phyloP scores from a whole-genome alignment of 2,113 vertebrate genomes.

The Microtus montanus region DNA sequence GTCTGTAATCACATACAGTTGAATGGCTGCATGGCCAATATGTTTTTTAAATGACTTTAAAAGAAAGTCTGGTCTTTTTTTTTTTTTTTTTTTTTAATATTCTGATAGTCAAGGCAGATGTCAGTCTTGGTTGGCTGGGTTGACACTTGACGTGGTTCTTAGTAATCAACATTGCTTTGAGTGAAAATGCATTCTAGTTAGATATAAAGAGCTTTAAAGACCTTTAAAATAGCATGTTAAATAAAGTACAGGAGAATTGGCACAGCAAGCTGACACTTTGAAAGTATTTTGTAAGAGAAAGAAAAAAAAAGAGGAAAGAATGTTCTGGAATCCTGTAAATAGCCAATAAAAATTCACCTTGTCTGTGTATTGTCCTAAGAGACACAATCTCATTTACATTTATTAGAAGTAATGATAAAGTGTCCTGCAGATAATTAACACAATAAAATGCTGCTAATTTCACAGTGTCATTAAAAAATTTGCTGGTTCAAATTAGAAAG shows the following conservation, averaged over 20 bases:
- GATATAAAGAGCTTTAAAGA: constrained; percentile 74
- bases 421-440: constrained; percentile 92
- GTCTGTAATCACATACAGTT: background rate
- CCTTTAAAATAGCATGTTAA: constrained; percentile 79
- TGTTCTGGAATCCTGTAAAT: constrained; percentile 81
- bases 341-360: constrained; percentile 90
- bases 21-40: background rate
- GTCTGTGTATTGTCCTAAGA: constrained; percentile 87
- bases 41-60: background rate
- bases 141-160: constrained; percentile 71
- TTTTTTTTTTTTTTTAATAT: constrained; percentile 23
- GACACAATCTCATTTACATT: constrained; percentile 88
- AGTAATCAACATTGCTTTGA: constrained; percentile 69
- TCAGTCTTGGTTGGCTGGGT: constrained; percentile 55
- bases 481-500: constrained; percentile 89
- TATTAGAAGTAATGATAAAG: constrained; percentile 91
- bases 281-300: constrained; percentile 65
- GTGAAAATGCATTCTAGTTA: constrained; percentile 77
- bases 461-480: constrained; percentile 92
- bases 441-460: constrained; percentile 94
- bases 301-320: constrained; percentile 31
- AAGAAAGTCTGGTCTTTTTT: constrained; percentile 21
- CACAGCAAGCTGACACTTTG: constrained; percentile 58
- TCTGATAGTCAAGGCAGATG: constrained; percentile 48
- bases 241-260: constrained; percentile 73